Conservation (phyloP, 2,113 vertebrate species). For the Camarhynchus parvulus region DNA sequence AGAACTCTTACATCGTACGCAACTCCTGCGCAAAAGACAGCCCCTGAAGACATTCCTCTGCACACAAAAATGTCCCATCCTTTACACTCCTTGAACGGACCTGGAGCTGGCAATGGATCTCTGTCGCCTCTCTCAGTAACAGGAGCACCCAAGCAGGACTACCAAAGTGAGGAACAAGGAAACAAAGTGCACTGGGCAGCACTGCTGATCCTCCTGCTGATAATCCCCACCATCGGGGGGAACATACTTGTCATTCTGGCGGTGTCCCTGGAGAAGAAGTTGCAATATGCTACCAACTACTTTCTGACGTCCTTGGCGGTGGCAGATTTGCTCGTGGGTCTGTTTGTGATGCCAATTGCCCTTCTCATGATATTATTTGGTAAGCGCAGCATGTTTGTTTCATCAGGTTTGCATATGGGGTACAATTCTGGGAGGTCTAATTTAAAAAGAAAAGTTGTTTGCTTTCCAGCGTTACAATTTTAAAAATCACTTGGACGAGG, state of each 20-base stretch:
- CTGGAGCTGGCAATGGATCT: conserved; percentile 51
- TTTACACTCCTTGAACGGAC: conserved; percentile 33
- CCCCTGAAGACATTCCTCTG: conserved; percentile 35
- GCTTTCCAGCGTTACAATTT: background rate
- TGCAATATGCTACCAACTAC: conserved; percentile 98
- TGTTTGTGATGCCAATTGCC: conserved; percentile 96
- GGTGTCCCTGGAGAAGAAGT: conserved; percentile 91
- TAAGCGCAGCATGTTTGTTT: conserved; percentile 76
- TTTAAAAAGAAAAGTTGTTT: background rate
- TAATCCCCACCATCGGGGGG: conserved; percentile 94
- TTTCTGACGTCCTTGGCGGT: conserved; percentile 95
- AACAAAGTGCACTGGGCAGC: conserved; percentile 83
- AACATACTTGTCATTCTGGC: conserved; percentile 97
- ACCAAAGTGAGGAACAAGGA: conserved; percentile 48
- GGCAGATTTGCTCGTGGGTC: conserved; percentile 94
- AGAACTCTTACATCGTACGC: background rate
- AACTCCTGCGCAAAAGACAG: conserved; percentile 68
- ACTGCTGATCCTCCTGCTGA: conserved; percentile 88
- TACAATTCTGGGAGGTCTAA: background rate
- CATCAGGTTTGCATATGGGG: background rate
- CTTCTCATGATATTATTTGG: conserved; percentile 90
- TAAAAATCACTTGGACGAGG: background rate
- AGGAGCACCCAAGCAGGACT: conserved; percentile 59
- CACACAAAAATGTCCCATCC: conserved; percentile 55
- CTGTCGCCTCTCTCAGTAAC: conserved; percentile 4